Percentiles rank a stretch among this genome's conserved stretches.
phyloP scores from a whole-genome alignment of 2,888 invertebrate species.

The Schizaphis graminum region DNA sequence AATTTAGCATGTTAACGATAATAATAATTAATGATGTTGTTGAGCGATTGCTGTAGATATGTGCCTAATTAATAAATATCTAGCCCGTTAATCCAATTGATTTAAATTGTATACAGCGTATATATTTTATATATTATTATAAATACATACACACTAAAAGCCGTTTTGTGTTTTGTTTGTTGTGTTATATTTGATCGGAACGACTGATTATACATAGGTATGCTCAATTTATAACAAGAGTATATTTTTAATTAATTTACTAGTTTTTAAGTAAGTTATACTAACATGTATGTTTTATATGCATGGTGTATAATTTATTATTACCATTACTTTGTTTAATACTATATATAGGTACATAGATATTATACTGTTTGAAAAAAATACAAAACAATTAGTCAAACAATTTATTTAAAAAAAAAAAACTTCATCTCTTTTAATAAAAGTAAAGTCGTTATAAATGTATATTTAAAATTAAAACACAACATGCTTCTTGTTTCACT shows the following conservation, averaged over 20 bases:
- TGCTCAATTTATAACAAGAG: neutral
- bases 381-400: slow-evolving; percentile 5
- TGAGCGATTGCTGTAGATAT: neutral
- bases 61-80: neutral
- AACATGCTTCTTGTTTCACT: neutral
- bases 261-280: neutral
- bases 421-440: neutral
- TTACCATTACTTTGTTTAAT: neutral
- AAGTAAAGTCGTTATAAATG: neutral
- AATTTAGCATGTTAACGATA: neutral
- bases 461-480: slow-evolving; percentile 19
- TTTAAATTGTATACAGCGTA: neutral
- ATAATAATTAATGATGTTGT: neutral
- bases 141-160: neutral
- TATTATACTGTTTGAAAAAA: neutral
- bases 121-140: neutral
- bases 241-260: slow-evolving; percentile 47
- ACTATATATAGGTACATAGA: neutral
- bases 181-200: neutral
- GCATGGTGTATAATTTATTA: neutral
- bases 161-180: neutral
- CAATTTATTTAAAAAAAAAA: neutral
- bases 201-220: neutral
- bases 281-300: neutral
- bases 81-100: neutral